Percentiles rank a stretch among this genome's conserved stretches.
Evolutionary conservation across 2,113 vertebrate species (phyloP).

Genomic region (Xenopus borealis): DNA sequence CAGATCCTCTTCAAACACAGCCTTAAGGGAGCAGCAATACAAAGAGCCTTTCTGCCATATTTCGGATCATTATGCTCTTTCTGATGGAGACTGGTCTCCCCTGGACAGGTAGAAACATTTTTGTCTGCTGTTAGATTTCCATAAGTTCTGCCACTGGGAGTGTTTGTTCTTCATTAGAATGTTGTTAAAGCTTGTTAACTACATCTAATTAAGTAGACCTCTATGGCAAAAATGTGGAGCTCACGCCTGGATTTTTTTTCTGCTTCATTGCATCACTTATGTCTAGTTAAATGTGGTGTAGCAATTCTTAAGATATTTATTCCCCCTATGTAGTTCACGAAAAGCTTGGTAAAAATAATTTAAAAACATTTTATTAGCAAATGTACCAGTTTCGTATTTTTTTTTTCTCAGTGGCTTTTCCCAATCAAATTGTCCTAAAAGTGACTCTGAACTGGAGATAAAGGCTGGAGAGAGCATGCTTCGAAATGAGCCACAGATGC

Average conservation of each 20-base stretch:
- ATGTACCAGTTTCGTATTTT: not conserved
- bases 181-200: too few species aligned
- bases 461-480: conserved; percentile 78
- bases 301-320: too few species aligned
- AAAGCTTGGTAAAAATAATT: not conserved
- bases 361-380: not conserved
- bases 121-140: not conserved
- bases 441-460: conserved; percentile 89
- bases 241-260: too few species aligned
- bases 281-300: too few species aligned
- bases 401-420: conserved; percentile 59
- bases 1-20: conserved; percentile 70
- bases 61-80: conserved; percentile 86
- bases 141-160: not conserved
- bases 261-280: too few species aligned
- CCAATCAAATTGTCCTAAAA: conserved; percentile 77
- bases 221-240: too few species aligned
- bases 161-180: too few species aligned
- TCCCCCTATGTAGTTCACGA: too few species aligned
- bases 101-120: conserved; percentile 64
- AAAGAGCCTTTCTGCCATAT: conserved; percentile 66
- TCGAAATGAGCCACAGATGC: conserved; percentile 85
- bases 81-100: conserved; percentile 87
- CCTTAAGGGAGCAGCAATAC: conserved; percentile 60
- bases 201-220: too few species aligned